These are phyloP conservation scores for Lasioglossum leucozonium DNA, from an alignment of 2,888 invertebrate species.

Conservation along the genomic window DNA sequence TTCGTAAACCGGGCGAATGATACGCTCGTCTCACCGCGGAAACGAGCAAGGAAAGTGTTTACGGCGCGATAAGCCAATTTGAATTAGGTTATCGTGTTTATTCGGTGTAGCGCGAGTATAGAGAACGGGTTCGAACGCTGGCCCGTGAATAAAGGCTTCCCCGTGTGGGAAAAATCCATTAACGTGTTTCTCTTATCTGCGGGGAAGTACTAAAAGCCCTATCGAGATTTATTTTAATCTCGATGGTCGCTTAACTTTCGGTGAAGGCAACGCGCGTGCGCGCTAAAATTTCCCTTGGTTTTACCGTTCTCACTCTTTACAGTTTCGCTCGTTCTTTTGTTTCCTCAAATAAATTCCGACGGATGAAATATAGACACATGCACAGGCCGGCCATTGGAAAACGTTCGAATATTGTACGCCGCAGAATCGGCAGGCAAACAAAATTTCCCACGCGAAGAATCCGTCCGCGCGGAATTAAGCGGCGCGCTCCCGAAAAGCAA, in stretches of 20 bases:
- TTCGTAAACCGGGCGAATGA: conserved; percentile 40
- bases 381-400: neutral
- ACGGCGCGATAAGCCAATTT: conserved; percentile 55
- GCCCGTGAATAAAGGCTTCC: conserved; percentile 25
- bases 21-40: neutral
- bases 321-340: neutral
- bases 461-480: conserved; percentile 5
- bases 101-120: conserved; percentile 13
- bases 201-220: conserved; percentile 47
- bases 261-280: neutral
- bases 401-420: conserved; percentile 8
- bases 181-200: conserved; percentile 55
- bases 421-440: neutral
- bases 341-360: neutral
- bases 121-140: conserved; percentile 12
- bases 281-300: neutral
- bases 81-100: conserved; percentile 54
- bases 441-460: neutral
- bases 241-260: conserved; percentile 42
- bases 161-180: conserved; percentile 54
- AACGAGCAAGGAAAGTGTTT: conserved; percentile 43
- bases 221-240: conserved; percentile 56
- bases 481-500: conserved; percentile 10
- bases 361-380: neutral
- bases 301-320: neutral